Percentiles rank a stretch among this genome's conserved stretches.
phyloP scores from a whole-genome alignment of 2,888 invertebrate genomes.

The Leptinotarsa rubiginosa region DNA sequence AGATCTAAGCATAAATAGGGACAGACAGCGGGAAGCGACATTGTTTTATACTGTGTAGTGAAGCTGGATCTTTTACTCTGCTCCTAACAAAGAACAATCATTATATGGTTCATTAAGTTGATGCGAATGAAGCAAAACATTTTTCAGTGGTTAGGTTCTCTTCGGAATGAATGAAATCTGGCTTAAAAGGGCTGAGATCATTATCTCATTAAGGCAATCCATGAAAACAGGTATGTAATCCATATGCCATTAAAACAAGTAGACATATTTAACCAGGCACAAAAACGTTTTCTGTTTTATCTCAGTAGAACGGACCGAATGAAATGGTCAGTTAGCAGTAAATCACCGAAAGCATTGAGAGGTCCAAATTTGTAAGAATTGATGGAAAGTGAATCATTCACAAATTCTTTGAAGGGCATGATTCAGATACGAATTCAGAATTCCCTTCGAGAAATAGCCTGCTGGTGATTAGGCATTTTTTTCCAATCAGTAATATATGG shows the following conservation, averaged over 20 bases:
- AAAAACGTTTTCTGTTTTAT: constrained; percentile 22
- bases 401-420: neutral
- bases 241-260: constrained; percentile 26
- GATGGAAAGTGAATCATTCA: constrained; percentile 2
- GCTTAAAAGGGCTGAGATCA: constrained; percentile 23
- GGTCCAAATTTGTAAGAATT: neutral
- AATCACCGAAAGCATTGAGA: neutral
- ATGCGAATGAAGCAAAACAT: constrained; percentile 7
- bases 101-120: neutral
- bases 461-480: neutral
- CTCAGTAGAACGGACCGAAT: neutral
- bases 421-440: neutral
- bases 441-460: neutral
- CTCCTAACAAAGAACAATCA: neutral
- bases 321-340: neutral
- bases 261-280: constrained; percentile 30
- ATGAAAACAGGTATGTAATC: constrained; percentile 23
- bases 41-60: no score
- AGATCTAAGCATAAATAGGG: no score
- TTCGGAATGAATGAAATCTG: constrained; percentile 19
- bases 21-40: no score
- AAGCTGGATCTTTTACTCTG: no score
- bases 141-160: constrained; percentile 16
- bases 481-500: no score
- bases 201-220: constrained; percentile 27